These are phyloP conservation scores for Dolichoris vasculosae DNA, from an alignment of 1,140 invertebrate genomes.

Conservation along the genomic window DNA sequence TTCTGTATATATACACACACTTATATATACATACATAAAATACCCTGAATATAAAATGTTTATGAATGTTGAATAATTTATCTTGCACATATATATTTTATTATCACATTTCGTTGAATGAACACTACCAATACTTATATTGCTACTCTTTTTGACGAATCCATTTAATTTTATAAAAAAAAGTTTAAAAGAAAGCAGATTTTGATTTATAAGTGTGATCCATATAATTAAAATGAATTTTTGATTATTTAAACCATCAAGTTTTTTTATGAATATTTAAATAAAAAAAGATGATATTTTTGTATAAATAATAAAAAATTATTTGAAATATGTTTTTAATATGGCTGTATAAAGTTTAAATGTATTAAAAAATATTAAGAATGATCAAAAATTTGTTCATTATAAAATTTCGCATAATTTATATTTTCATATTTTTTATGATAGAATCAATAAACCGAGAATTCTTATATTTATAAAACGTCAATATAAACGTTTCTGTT, in stretches of 20 bases:
- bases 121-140: slow-evolving; percentile 13
- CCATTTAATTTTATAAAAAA: not conserved
- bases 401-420: too few relatives aligned
- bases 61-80: slow-evolving; percentile 41
- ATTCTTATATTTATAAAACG: too few relatives aligned
- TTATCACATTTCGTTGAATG: slow-evolving; percentile 43
- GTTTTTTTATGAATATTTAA: too few relatives aligned
- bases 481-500: too few relatives aligned
- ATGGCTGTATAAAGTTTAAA: too few relatives aligned
- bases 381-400: too few relatives aligned
- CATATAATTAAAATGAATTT: not conserved
- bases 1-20: not conserved
- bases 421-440: too few relatives aligned
- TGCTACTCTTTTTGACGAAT: not conserved
- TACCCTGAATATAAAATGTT: slow-evolving; percentile 26
- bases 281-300: too few relatives aligned
- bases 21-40: not conserved
- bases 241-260: slow-evolving; percentile 11
- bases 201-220: not conserved
- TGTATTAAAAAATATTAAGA: too few relatives aligned
- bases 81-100: slow-evolving; percentile 39
- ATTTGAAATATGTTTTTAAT: too few relatives aligned
- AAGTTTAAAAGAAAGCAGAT: not conserved
- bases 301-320: too few relatives aligned
- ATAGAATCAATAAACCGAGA: too few relatives aligned